Evolutionary conservation across 2,113 vertebrate species (phyloP).

Genomic region (Mobula hypostoma): DNA sequence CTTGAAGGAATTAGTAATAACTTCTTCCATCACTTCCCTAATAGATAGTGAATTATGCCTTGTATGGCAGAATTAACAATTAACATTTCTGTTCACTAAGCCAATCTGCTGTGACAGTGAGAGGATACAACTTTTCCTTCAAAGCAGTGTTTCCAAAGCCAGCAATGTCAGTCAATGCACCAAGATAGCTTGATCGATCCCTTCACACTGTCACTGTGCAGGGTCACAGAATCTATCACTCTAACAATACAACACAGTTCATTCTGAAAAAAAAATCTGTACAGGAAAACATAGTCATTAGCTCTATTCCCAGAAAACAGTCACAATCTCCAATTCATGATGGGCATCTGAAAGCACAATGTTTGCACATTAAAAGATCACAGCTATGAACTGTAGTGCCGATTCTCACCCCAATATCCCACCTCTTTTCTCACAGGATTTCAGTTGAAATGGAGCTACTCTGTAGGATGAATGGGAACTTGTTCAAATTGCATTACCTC

Average conservation of each 20-base stretch:
- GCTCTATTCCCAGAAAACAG: not conserved
- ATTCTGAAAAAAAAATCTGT: not conserved
- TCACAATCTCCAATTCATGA: not conserved
- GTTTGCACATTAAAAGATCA: not conserved
- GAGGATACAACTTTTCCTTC: not conserved
- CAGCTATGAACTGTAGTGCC: not conserved
- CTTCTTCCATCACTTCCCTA: not conserved
- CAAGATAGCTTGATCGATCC: not conserved
- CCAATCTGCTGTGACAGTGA: not conserved
- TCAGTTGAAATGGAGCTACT: too few relatives aligned
- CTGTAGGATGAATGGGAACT: too few relatives aligned
- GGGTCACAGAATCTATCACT: not conserved
- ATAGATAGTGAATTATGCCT: not conserved
- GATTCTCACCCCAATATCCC: too few relatives aligned
- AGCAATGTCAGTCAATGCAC: not conserved
- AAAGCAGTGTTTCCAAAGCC: not conserved
- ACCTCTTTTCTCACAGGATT: too few relatives aligned
- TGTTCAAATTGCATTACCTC: too few relatives aligned
- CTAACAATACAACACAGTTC: not conserved
- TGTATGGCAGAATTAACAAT: not conserved
- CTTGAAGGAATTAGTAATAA: not conserved
- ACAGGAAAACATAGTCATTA: not conserved
- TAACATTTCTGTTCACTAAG: not conserved
- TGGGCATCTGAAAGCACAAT: not conserved
- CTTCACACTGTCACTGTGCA: not conserved